Conservation (phyloP, 2,888 invertebrate genomes). For the Mesorhabditis belari region DNA sequence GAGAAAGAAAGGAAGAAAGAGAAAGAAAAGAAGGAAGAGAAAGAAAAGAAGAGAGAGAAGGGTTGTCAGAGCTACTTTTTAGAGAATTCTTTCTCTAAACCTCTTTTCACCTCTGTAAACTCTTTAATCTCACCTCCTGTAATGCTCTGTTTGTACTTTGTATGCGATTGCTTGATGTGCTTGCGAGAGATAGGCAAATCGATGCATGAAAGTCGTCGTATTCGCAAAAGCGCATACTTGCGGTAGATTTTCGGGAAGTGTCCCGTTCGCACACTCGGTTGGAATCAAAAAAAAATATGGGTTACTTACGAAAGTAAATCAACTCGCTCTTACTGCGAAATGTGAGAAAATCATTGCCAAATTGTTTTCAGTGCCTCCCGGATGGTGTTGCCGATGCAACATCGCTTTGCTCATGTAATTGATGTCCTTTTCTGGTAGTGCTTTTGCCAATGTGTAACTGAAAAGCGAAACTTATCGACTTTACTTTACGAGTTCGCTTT, state of each 20-base stretch:
- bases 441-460: conserved; percentile 22
- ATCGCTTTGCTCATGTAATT: conserved; percentile 14
- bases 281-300: conserved; percentile 14
- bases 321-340: conserved; percentile 33
- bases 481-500: neutral
- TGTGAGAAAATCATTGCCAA: conserved; percentile 38
- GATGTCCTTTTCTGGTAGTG: conserved; percentile 17
- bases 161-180: conserved; percentile 77
- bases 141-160: conserved; percentile 60
- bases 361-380: conserved; percentile 63
- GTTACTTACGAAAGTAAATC: neutral
- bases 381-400: conserved; percentile 77
- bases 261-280: conserved; percentile 7
- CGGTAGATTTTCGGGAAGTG: conserved; percentile 5
- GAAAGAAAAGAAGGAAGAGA: no score
- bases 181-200: conserved; percentile 65
- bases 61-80: no score
- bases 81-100: no score
- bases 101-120: no score
- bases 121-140: conserved; percentile 47
- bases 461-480: conserved; percentile 1
- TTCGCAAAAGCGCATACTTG: conserved; percentile 13
- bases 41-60: no score
- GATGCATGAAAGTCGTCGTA: conserved; percentile 22
- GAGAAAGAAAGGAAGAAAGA: no score